Evolutionary conservation across 2,888 invertebrate genomes (phyloP).

Genomic region (Stenichneumon culpator): DNA sequence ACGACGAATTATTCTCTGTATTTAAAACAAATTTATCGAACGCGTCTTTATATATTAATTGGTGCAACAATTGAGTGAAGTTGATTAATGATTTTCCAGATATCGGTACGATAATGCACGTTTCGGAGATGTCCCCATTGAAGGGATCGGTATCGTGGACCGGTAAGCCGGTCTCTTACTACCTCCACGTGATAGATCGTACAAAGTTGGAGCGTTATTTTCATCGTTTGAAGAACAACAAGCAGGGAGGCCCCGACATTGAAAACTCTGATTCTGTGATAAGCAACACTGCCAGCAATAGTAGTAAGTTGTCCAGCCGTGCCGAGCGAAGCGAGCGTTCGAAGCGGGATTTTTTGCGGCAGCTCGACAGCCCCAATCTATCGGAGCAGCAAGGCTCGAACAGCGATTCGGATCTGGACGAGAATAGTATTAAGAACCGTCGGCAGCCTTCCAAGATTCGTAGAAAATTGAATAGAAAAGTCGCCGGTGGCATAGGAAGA

Average conservation of each 20-base stretch:
- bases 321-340: conserved; percentile 85
- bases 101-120: conserved; percentile 99
- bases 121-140: conserved; percentile 97
- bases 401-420: conserved; percentile 83
- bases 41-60: background rate
- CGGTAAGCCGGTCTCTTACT: conserved; percentile 99
- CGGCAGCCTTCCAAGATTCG: conserved; percentile 81
- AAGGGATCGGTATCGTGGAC: conserved; percentile 99
- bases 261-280: conserved; percentile 85
- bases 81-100: conserved; percentile 85
- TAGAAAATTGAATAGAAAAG: conserved; percentile 80
- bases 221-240: conserved; percentile 94
- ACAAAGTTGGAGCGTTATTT: conserved; percentile 98
- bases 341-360: conserved; percentile 86
- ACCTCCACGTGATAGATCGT: conserved; percentile 98
- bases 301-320: conserved; percentile 80
- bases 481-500: conserved; percentile 76
- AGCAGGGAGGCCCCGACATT: conserved; percentile 80
- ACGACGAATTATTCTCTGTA: background rate
- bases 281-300: conserved; percentile 84
- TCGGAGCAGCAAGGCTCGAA: conserved; percentile 82
- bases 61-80: background rate
- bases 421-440: conserved; percentile 78
- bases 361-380: conserved; percentile 85
- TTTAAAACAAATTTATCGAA: background rate